Base-by-base conservation (phyloP, 2,797 vertebrate genomes). In the Cottoperca gobio region DNA sequence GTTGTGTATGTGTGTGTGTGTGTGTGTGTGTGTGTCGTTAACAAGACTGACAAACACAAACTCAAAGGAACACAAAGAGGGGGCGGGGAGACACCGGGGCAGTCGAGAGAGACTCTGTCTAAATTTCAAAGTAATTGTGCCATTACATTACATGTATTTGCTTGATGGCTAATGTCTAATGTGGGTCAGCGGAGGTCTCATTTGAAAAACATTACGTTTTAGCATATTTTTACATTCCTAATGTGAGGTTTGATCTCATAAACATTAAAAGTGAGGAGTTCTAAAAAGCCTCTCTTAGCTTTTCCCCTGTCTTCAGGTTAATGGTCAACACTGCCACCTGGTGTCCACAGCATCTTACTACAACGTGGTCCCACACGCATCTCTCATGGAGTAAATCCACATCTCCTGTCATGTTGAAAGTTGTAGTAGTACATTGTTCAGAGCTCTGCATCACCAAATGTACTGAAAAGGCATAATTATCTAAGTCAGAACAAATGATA, bases 11-110 rank as follows among this genome's bases (percentile, higher is more conserved):
- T 78, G 60, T 28, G 63, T 50, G 69, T 71, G 50, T 74, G 24
- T 60, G 57, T 59, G 66, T 71, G 57, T 61, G 58, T 66, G 65
- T 64, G 72, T 50, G 83, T 85, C 70, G 19, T 88, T 91, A 82
- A 89, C 85, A 82, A 91, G 83, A 83, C 81, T 86, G 87, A 88
- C 84, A 87, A 86, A 89, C 80, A 83, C 76, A 89, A 81, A 87
- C 65, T 85, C 81, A 82, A 70, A 89, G 76, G 57, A 83, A 73
- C 88, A 92, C 90, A 88, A 83, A 88, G 82, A 77, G 53, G 59
- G 73, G 78, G 76, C 24, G 60, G 83, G 70, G 70, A 81, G 54
- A 83, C 50, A 85, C 52, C 53, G 63, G 70, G 75, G 76, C 68
- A 82, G 81, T 71, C 76, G 74, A 75, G 73, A 64, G 28, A 54